These are phyloP conservation scores for Verasper variegatus DNA, from an alignment of 2,113 vertebrate genomes.

Conservation along the genomic window DNA sequence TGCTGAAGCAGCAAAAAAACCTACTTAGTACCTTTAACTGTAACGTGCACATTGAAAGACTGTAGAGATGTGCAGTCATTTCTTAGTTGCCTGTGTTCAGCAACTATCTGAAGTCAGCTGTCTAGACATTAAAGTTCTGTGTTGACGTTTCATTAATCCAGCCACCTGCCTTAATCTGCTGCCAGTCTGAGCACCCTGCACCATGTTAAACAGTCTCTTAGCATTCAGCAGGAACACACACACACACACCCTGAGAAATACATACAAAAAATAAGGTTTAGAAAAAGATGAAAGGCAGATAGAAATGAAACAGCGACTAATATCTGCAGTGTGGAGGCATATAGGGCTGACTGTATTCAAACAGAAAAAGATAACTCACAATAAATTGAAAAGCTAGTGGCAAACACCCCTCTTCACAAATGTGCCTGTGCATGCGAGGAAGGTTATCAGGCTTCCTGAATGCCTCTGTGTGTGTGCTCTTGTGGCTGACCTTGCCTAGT, in stretches of 20 bases:
- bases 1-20: too few relatives aligned
- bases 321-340: neutral
- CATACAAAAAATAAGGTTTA: neutral
- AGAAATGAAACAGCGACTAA: neutral
- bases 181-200: neutral
- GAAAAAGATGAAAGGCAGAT: neutral
- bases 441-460: slow-evolving; percentile 1
- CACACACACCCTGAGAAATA: slow-evolving; percentile 1
- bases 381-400: neutral
- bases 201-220: slow-evolving; percentile 21
- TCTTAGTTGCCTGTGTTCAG: neutral
- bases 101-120: neutral
- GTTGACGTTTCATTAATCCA: slow-evolving; percentile 25
- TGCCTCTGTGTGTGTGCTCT: neutral
- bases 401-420: neutral
- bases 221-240: slow-evolving; percentile 7
- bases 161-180: slow-evolving; percentile 22
- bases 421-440: neutral
- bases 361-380: neutral
- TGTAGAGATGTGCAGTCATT: neutral
- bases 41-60: neutral
- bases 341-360: neutral
- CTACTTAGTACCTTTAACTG: neutral
- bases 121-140: neutral
- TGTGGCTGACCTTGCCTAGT: neutral